Evolutionary conservation across 2,797 vertebrate genomes (phyloP), one percentile per base, ranked within the genome.

Genomic region (Myotis daubentonii): DNA sequence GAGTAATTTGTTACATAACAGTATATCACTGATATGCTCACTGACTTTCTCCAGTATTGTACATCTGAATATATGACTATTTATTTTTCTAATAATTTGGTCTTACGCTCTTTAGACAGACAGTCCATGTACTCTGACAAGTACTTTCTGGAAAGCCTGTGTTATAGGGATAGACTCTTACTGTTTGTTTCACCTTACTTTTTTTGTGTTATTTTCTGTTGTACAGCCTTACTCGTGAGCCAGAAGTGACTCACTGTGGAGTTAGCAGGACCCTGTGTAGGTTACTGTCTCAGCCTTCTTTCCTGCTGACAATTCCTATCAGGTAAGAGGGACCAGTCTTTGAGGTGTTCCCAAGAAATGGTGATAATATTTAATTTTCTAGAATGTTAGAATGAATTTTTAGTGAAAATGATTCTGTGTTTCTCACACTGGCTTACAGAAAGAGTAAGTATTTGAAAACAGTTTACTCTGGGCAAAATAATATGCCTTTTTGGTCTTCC

Each of bases 351-450:
- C 76, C 44, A 75, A 51, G 33, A 91, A 85, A 83, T 78, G 22
- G 78, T 22, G 70, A 23, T 23, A 25, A 33, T 81, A 91, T 95
- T 93, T 38, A 74, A 36, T 78, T 88, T 89, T 74, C 30, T 78
- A 91, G 30, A 74, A 86, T 6, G 17, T 85, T 84, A 78, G 15
- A 41, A 76, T 85, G 8, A 36, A 72, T 85, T 95, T 85, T 76
- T 30, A 75, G 62, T 87, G 53, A 72, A 91, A 84, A 90, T 38
- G 23, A 49, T 60, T 81, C 70, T 44, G 25, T 74, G 20, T 49
- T 71, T 47, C 15, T 76, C 38, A 83, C 41, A 57, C 2, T 87
- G 33, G 28, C 19, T 87, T 83, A 81, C 20, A 66, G 11, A 80
- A 60, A 71, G 38, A 83, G 16, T 11, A 79, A 8, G 22, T 33